These are phyloP conservation scores for Notiomystis cincta DNA, from an alignment of 2,113 vertebrate genomes.

Conservation along the genomic window DNA sequence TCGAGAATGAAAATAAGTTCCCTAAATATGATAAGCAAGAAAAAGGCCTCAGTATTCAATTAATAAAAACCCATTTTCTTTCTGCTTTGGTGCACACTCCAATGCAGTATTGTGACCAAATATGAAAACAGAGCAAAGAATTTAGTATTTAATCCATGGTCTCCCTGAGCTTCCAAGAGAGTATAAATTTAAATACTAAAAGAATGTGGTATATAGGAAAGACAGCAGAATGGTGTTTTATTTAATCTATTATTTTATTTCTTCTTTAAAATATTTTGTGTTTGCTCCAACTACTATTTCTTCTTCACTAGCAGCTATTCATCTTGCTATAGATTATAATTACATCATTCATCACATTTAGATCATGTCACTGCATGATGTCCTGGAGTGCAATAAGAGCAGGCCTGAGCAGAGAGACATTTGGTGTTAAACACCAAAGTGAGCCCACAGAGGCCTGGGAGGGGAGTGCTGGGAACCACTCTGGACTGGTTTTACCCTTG, in stretches of 20 bases:
- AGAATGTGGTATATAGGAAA: neutral
- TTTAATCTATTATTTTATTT: neutral
- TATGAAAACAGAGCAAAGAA: neutral
- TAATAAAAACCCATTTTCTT: slow-evolving; percentile 15
- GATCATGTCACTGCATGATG: neutral
- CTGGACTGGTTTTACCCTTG: rapidly evolving
- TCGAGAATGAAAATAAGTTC: slow-evolving; percentile 38
- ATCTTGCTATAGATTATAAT: neutral
- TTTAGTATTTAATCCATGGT: neutral
- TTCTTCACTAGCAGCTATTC: neutral
- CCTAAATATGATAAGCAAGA: neutral
- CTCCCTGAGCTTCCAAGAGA: neutral
- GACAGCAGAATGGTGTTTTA: neutral
- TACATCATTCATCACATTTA: neutral
- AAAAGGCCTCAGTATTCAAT: neutral
- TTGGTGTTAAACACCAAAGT: neutral
- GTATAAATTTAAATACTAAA: neutral
- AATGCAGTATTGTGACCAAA: neutral
- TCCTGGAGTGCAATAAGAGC: neutral
- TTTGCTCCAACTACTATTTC: neutral
- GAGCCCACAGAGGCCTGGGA: neutral
- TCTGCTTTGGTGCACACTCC: neutral
- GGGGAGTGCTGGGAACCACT: neutral
- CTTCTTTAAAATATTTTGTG: neutral
- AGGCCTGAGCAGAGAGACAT: neutral